These are phyloP conservation scores for Melanerpes formicivorus DNA, from an alignment of 2,113 vertebrate species.

Conservation along the genomic window DNA sequence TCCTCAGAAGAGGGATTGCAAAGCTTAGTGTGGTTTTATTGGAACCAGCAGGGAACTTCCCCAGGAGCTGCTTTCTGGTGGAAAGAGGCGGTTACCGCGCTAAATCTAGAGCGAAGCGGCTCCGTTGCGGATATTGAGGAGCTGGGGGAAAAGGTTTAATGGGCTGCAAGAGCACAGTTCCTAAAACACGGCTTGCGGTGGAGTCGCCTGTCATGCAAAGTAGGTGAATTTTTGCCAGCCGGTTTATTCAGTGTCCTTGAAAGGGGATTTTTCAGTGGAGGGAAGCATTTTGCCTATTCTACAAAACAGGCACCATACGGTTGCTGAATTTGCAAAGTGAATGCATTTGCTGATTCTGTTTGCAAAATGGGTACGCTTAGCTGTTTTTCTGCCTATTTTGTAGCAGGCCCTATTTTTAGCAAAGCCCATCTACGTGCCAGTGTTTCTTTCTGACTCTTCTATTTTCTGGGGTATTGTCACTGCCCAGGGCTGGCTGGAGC, in stretches of 20 bases:
- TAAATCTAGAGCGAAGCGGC: not conserved
- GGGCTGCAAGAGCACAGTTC: not conserved
- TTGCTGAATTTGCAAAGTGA: slow-evolving; percentile 71
- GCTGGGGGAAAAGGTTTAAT: slow-evolving; percentile 39
- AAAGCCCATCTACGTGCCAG: slow-evolving; percentile 36
- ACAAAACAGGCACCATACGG: slow-evolving; percentile 62
- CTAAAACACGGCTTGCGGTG: not conserved
- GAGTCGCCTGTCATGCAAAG: slow-evolving; percentile 60
- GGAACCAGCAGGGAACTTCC: not conserved
- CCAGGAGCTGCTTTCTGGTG: slow-evolving; percentile 7
- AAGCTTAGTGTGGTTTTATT: not conserved
- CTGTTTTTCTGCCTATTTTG: slow-evolving; percentile 66
- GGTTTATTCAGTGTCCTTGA: slow-evolving; percentile 64
- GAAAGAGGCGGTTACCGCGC: not conserved
- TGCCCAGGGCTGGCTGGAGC: not conserved
- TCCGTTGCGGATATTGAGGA: slow-evolving; percentile 6
- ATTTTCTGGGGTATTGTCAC: not conserved
- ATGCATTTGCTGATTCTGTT: slow-evolving; percentile 68
- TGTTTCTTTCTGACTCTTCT: not conserved
- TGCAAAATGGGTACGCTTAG: slow-evolving; percentile 61
- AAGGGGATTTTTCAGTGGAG: slow-evolving; percentile 70
- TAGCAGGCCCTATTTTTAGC: slow-evolving; percentile 64
- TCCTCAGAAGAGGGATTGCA: not conserved
- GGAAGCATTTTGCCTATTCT: slow-evolving; percentile 68
- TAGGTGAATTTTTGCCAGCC: slow-evolving; percentile 64